These are phyloP conservation scores for Lichenostomus cassidix DNA, from an alignment of 2,113 vertebrate species.

Conservation along the genomic window DNA sequence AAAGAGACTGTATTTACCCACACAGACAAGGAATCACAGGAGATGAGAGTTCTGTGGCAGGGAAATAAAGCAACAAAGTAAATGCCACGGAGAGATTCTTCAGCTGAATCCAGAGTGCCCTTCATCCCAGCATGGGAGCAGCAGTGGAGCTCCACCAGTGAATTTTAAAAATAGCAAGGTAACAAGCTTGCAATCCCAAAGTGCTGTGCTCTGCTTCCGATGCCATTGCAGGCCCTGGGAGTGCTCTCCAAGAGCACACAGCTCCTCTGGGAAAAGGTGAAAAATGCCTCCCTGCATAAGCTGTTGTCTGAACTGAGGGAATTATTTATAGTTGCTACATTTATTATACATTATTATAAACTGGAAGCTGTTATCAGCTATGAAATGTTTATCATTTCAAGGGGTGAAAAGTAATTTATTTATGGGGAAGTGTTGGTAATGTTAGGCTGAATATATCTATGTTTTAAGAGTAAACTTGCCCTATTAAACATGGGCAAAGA, in stretches of 20 bases:
- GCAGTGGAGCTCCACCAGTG: neutral
- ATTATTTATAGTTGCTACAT: neutral
- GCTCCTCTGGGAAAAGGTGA: neutral
- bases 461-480: neutral
- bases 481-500: neutral
- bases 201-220: neutral
- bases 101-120: neutral
- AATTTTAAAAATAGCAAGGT: constrained; percentile 11
- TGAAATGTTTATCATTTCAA: neutral
- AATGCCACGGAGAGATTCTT: neutral
- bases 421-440: neutral
- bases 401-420: neutral
- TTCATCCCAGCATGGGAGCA: constrained; percentile 29
- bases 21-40: neutral
- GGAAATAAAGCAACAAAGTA: constrained; percentile 11
- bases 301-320: neutral
- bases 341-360: neutral
- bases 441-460: neutral
- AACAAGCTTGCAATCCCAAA: neutral
- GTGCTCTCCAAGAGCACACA: neutral
- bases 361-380: neutral
- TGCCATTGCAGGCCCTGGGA: neutral
- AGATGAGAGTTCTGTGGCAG: neutral
- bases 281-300: neutral
- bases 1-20: constrained; percentile 28